Evolutionary conservation across 2,797 vertebrate species (phyloP), one percentile per base, ranked within the genome.

Genomic region (Oryzias sinensis): DNA sequence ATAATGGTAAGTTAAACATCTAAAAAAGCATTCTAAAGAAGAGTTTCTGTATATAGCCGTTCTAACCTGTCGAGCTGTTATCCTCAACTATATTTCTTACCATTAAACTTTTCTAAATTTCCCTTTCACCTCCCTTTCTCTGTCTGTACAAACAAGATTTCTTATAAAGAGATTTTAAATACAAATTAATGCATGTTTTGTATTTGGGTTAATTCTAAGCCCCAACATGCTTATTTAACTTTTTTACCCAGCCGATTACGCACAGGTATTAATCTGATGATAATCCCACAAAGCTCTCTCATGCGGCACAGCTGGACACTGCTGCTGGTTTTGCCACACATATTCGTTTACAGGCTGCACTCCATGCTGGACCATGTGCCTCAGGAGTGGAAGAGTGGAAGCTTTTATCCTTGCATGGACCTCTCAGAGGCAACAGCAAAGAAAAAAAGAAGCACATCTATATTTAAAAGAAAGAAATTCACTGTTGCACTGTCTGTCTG

Each of bases 381-480:
- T 71, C 46, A 53, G 15, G 67, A 22, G 20, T 22, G 20, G 20
- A 22, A 22, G 20, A 70, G 64, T 70, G 64, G n/a, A 53, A 85
- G 82, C 66, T 90, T 93, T 89, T 92, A 92, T 81, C 90, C 89
- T 78, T 89, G 90, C 90, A 87, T 87, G 85, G 90, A 75, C 85
- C 87, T 92, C 88, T 86, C 60, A 70, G 52, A 92, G 92, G 93
- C 92, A 94, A 93, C 92, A 85, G 88, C 79, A 87, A 87, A 83
- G 89, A 85, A 91, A 83, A 79, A 90, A 93, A 92, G 18, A 16
- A 92, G 89, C 92, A 80, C 87, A 57, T 93, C 94, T 97, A 95
- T 97, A 96, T 97, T 94, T 96, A 94, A 92, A 83, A 75, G 63
- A 79, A 75, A 91, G 90, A 93, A 92, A 93, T 93, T 91, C 84